Conservation (phyloP, 2,113 vertebrate genomes). For the Apeltes quadracus region DNA sequence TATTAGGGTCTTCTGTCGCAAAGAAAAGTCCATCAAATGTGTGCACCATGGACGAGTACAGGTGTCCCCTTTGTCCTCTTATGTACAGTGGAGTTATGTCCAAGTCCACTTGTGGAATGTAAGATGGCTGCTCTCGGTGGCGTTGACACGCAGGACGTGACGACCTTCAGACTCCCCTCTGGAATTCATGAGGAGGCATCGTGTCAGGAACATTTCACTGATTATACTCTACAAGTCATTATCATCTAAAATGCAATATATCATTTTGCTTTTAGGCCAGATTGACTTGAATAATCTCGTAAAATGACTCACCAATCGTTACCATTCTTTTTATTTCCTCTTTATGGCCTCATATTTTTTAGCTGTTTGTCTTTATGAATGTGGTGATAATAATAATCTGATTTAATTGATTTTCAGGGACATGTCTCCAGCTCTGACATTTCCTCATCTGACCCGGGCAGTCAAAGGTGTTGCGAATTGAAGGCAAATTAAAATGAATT, state of each 20-base stretch:
- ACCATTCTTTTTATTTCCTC: conserved; percentile 7
- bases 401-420: conserved; percentile 12
- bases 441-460: background rate
- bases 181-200: conserved; percentile 14
- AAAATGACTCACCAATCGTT: background rate
- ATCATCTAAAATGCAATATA: conserved; percentile 31
- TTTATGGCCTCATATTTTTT: background rate
- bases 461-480: background rate
- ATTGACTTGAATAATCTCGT: conserved; percentile 13
- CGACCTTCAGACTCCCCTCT: conserved; percentile 21
- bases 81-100: too few relatives aligned
- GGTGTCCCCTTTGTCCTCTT: background rate
- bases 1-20: background rate
- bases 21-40: background rate
- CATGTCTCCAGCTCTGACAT: background rate
- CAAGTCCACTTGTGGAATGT: background rate
- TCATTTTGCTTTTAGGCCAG: background rate
- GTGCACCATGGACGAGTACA: background rate
- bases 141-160: background rate
- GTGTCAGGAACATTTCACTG: conserved; percentile 24
- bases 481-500: background rate
- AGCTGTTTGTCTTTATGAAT: background rate
- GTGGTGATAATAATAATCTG: too few relatives aligned
- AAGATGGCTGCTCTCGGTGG: background rate
- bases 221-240: conserved; percentile 5